phyloP scores from a whole-genome alignment of 64 coral and sea anemone species.

The Hydrozoanthus tunicans region DNA sequence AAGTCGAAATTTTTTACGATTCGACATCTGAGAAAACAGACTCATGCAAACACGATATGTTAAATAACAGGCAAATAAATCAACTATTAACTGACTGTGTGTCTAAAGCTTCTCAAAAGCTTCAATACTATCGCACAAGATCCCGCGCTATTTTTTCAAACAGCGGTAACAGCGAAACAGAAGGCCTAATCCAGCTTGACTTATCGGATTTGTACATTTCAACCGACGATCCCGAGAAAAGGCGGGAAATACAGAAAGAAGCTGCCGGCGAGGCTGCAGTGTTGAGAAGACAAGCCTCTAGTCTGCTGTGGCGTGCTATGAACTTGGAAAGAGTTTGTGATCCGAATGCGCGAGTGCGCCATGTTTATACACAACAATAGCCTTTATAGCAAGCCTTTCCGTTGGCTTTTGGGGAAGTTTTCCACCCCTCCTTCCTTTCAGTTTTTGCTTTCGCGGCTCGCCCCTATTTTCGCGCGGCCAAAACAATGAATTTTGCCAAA shows the following conservation, averaged over 20 bases:
- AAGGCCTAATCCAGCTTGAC: conserved; percentile 38
- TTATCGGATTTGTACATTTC: conserved; percentile 60
- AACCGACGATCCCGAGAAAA: conserved; percentile 39
- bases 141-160: background rate
- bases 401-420: no score
- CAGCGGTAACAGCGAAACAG: background rate
- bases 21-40: background rate
- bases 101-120: conserved; percentile 25
- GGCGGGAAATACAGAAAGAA: conserved; percentile 54
- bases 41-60: background rate
- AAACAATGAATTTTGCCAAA: no score
- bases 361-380: conserved; percentile 74
- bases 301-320: conserved; percentile 74
- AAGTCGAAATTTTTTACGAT: conserved; percentile 14
- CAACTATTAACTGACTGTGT: background rate
- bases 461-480: no score
- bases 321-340: conserved; percentile 84
- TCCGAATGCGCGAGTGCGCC: conserved; percentile 79
- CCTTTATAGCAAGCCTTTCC: background rate
- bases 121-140: conserved; percentile 21
- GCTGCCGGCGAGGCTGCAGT: conserved; percentile 74
- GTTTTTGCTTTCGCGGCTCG: no score
- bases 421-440: no score
- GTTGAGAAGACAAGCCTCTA: conserved; percentile 77
- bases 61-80: background rate